These are phyloP conservation scores for Frankliniella fusca DNA, from an alignment of 2,888 invertebrate species.

Conservation along the genomic window DNA sequence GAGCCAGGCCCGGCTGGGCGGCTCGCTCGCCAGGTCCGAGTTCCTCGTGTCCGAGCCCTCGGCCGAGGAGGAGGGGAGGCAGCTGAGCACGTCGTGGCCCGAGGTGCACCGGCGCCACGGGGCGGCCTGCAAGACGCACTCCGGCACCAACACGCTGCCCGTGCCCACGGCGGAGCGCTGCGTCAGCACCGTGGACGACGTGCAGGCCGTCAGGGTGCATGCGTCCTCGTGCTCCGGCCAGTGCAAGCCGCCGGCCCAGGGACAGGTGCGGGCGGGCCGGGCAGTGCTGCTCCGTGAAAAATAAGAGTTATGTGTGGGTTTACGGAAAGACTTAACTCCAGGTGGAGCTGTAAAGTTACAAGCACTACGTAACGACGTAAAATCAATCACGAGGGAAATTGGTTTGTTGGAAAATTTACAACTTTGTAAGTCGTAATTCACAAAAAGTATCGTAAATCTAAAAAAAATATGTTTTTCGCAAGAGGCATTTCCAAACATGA, in stretches of 20 bases:
- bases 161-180: background rate
- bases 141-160: conserved; percentile 14
- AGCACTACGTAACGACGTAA: no score
- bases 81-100: background rate
- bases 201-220: background rate
- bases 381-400: no score
- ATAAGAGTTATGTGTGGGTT: no score
- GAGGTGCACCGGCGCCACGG: background rate
- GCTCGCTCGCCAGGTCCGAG: background rate
- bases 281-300: no score
- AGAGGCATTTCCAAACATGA: no score
- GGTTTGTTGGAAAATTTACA: no score
- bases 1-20: background rate
- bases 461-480: no score
- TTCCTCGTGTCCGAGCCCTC: background rate
- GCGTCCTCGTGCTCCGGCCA: background rate
- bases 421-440: no score
- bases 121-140: background rate
- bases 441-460: no score
- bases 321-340: no score
- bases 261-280: background rate
- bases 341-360: no score
- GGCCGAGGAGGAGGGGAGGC: background rate
- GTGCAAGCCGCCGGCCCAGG: background rate
- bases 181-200: background rate